These are phyloP conservation scores for Amblyopsis rosae DNA, from an alignment of 2,113 vertebrate species.

Conservation along the genomic window DNA sequence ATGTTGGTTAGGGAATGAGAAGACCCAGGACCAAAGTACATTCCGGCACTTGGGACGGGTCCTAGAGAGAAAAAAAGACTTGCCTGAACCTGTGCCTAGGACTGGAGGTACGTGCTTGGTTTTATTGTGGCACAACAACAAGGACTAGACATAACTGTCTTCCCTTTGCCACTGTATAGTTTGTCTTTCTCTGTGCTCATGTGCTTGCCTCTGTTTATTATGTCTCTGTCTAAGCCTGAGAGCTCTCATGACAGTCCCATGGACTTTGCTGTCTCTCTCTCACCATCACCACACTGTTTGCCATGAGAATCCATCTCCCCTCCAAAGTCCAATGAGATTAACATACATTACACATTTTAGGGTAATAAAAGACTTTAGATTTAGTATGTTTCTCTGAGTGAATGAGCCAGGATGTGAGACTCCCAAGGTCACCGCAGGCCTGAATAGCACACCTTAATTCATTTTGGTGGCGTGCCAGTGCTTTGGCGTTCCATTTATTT, in stretches of 20 bases:
- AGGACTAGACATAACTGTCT: too few species aligned
- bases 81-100: too few species aligned
- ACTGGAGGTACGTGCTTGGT: too few species aligned
- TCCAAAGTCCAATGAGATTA: constrained; percentile 58
- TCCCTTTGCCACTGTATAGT: too few species aligned
- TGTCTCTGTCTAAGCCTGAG: too few species aligned
- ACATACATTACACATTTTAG: constrained; percentile 70
- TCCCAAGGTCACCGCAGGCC: constrained; percentile 71
- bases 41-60: too few species aligned
- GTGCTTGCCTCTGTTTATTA: too few species aligned
- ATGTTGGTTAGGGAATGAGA: constrained; percentile 52
- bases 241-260: not conserved
- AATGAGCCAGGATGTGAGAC: constrained; percentile 37
- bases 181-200: too few species aligned
- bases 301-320: constrained; percentile 37
- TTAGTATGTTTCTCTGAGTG: constrained; percentile 48
- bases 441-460: constrained; percentile 68
- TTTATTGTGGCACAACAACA: too few species aligned
- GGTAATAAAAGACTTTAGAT: constrained; percentile 66
- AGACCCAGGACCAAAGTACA: not conserved
- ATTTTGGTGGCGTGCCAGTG: constrained; percentile 63
- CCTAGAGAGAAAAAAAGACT: too few species aligned
- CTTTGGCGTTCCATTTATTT: constrained; percentile 62
- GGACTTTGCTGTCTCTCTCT: not conserved
- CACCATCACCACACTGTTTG: constrained; percentile 43